Conservation (phyloP, 2,888 invertebrate species). For the Rambutsinella grinnellia region DNA sequence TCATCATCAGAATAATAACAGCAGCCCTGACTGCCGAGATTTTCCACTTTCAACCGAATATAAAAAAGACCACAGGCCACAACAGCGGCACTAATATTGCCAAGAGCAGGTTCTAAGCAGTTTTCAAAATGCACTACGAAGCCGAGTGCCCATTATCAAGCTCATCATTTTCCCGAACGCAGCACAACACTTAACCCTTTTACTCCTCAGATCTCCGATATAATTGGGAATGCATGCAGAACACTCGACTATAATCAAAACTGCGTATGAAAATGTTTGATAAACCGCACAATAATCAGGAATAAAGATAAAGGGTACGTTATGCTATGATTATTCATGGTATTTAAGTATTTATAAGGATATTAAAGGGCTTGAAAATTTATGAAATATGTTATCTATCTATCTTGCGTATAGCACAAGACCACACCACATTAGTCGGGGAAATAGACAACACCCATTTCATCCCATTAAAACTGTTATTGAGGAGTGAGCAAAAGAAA, state of each 20-base stretch:
- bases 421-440: not conserved
- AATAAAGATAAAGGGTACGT: conserved; percentile 10
- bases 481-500: not conserved
- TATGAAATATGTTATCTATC: too few relatives aligned
- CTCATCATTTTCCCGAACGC: not conserved
- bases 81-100: not conserved
- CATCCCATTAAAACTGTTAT: conserved; percentile 13
- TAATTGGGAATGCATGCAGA: conserved; percentile 35
- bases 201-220: not conserved
- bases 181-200: conserved; percentile 47
- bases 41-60: conserved; percentile 15
- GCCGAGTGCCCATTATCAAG: not conserved
- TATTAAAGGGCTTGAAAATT: conserved; percentile 4
- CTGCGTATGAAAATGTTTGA: conserved; percentile 3
- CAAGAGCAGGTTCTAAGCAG: not conserved
- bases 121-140: not conserved
- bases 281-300: not conserved
- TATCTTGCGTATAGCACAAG: not conserved
- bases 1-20: conserved; percentile 23
- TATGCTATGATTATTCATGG: conserved; percentile 21
- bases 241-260: conserved; percentile 32
- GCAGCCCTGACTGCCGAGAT: conserved; percentile 16
- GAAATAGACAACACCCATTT: conserved; percentile 11
- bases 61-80: conserved; percentile 30
- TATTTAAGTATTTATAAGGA: not conserved